Evolutionary conservation across 2,113 vertebrate genomes (phyloP).

Genomic region (Catagonus wagneri): DNA sequence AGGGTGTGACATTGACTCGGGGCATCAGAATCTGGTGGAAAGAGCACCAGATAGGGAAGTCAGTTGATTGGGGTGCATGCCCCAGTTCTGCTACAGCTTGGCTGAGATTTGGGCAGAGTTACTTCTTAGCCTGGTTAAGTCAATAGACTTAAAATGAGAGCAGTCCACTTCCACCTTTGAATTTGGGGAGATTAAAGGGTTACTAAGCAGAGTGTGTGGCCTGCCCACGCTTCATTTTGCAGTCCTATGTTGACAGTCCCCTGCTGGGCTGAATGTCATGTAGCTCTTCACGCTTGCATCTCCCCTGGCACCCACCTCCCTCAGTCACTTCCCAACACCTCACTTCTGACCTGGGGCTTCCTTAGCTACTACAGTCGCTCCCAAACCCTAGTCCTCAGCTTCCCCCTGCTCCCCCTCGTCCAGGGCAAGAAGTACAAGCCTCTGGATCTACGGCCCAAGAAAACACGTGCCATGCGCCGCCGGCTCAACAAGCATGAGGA

Average conservation of each 20-base stretch:
- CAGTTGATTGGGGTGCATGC: no score
- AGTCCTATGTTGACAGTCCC: neutral
- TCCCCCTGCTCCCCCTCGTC: neutral
- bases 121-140: neutral
- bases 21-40: neutral
- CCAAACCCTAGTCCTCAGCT: neutral
- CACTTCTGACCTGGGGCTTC: neutral
- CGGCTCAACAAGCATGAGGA: constrained; percentile 95
- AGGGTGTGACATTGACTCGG: neutral
- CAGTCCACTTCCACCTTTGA: neutral
- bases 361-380: neutral
- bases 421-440: constrained; percentile 99
- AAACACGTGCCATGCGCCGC: constrained; percentile 97
- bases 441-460: constrained; percentile 97
- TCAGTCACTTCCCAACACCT: neutral
- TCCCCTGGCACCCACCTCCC: neutral
- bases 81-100: neutral
- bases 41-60: neutral
- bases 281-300: neutral
- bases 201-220: neutral
- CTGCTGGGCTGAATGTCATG: neutral
- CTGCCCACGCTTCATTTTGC: neutral
- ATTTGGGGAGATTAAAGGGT: neutral
- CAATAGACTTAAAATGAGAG: neutral
- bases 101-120: neutral